Base-by-base conservation (phyloP, 2,888 invertebrate genomes). In the Anodontia alba region DNA sequence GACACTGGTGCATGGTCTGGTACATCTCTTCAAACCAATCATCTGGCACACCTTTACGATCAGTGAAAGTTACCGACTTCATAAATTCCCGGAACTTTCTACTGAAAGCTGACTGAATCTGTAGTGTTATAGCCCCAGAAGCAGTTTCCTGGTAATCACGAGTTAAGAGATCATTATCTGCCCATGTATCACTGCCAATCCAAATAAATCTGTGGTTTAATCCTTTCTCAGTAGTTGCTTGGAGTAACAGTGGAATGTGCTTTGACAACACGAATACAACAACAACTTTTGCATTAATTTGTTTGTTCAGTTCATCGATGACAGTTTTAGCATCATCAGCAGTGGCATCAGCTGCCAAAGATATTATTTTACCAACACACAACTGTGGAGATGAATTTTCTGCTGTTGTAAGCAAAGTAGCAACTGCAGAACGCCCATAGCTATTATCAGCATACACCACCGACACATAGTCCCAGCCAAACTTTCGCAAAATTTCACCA, bases 1-100 rank as follows among this genome's bases (percentile, higher is more conserved):
- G 90, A 82, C 95, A 95, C 76, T 93, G 83, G 75, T 91, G 90
- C 12, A 93, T 78, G 1, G 91, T 90, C 84, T 95, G 94, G 90
- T 93, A 94, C 49, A 94, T 92, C 57, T 95, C 95, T 62, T 94
- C 93, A 73, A 95, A 94, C 95, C 95, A 95, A 73, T 93, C 93
- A 75, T 93, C 90, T 5, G 95, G 94, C 57, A 95, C 92, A 5
- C 92, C 92, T 2, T 87, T 88, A 46, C 93, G 93, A 69, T 93
- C 91, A 26, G 87, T 87, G 31, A 93, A 89, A 0, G 92, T 92
- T 67, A 95, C 80, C 3, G 81, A 87, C 42, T 89, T 90, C 46
- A 94, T 84, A 83, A 91, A 94, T 5, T 86, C 76, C 15, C 85
- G 88, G 84, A 94, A 94, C 12, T 90, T 92, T 3, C 90, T 81